Base-by-base conservation (phyloP, 2,113 vertebrate species). In the Gasterosteus nipponicus region DNA sequence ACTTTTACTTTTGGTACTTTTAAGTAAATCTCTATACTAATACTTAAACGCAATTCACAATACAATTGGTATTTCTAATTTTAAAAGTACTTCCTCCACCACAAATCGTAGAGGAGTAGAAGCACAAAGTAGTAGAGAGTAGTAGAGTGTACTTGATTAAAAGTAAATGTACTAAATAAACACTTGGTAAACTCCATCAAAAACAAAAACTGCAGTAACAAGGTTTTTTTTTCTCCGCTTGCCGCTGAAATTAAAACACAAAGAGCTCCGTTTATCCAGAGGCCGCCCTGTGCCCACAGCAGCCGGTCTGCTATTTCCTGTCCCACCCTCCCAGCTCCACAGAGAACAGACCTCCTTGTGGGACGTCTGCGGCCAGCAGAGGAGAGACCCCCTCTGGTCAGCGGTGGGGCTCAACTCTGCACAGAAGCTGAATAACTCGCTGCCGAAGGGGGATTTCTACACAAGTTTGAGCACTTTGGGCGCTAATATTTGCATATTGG, bases 221-320 rank as follows among this genome's bases (percentile, higher is more conserved):
- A 44, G 41, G 19, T 73, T 69, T 31, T 35, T 31, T 35, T n/a
- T 7, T 10, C 1, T 33, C 38, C 35, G 61, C 69, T 47, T 9
- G 0, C 65, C 7, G 56, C 39, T 75, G 46, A 70, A 73, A 87
- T 85, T 59, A 75, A 77, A 91, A 88, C 38, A 92, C 91, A 94
- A 89, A 91, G 85, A 91, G 75, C 54, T 73, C 71, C 74, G 87
- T 92, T 87, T 91, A 87, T 85, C 81, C 78, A 10, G 14, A 0
- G 81, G 69, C 80, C 73, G 80, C 69, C 62, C 62, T 6, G 42
- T 83, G 80, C 84, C 87, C 85, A 46, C 44, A 53, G 83, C 86
- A 81, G 85, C 76, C 79, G 60, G 69, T 71, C 11, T 84, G 87
- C 80, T 84, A 89, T 92, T 94, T 94, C 93, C 93, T 93, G 93